Percentiles rank a stretch among this genome's conserved stretches.
These are phyloP conservation scores for Squalus acanthias DNA, from an alignment of 2,797 vertebrate genomes.

Conservation along the genomic window DNA sequence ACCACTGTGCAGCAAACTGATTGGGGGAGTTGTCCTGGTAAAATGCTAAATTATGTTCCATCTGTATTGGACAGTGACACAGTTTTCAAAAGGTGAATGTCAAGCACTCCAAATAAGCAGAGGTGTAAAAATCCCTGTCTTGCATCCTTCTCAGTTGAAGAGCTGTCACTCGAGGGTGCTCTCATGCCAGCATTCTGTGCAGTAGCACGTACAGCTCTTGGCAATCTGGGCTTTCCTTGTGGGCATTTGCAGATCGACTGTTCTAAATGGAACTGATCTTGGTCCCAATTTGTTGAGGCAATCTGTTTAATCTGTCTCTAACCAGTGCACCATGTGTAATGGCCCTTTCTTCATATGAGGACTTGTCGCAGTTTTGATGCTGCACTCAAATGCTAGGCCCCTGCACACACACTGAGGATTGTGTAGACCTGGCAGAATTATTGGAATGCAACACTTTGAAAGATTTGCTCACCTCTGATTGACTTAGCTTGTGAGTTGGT, in stretches of 20 bases:
- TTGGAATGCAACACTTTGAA: conserved; percentile 29
- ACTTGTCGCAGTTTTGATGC: background rate
- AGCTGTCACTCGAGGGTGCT: background rate
- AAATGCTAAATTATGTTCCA: conserved; percentile 35
- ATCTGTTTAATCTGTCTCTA: conserved; percentile 10
- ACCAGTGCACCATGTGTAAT: background rate
- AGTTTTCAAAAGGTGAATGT: conserved; percentile 48
- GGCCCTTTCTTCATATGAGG: background rate
- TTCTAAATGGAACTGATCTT: conserved; percentile 22
- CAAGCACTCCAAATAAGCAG: conserved; percentile 48
- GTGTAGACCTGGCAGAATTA: background rate
- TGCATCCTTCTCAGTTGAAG: conserved; percentile 48
- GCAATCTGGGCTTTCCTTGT: background rate
- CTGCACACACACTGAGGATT: background rate
- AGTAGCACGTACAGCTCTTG: background rate
- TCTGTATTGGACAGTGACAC: conserved; percentile 43
- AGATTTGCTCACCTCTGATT: conserved; percentile 32
- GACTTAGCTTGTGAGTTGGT: conserved; percentile 28
- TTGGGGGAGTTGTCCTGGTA: conserved; percentile 41
- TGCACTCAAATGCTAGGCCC: conserved; percentile 1
- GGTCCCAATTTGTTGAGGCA: background rate
- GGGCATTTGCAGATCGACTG: background rate
- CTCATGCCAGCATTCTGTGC: background rate
- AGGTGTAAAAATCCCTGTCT: conserved; percentile 45
- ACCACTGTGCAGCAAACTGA: conserved; percentile 44